Conservation (phyloP, 2,888 invertebrate genomes). For the Ectobius pallidus region DNA sequence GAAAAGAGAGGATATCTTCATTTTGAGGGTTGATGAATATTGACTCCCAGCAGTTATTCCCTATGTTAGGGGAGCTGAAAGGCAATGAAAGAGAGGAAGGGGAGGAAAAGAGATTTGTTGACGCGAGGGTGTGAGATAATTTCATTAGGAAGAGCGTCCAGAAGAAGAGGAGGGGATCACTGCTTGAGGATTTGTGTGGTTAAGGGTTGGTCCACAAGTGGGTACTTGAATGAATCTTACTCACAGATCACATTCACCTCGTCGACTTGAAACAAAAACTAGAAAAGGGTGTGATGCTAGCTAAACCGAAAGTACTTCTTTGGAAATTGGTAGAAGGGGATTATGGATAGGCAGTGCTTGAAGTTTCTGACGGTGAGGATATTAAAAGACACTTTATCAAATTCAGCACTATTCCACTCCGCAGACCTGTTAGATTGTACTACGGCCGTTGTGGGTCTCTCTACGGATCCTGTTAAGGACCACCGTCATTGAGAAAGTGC, state of each 20-base stretch:
- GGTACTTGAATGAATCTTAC: slow-evolving; percentile 35
- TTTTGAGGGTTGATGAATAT: slow-evolving; percentile 31
- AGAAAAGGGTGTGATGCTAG: too few species aligned
- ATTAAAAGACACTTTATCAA: too few species aligned
- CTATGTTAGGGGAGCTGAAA: background rate
- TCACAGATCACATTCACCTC: slow-evolving; percentile 28
- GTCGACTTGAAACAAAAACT: background rate
- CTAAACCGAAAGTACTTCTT: too few species aligned
- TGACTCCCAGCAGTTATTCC: slow-evolving; percentile 28
- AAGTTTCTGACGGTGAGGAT: too few species aligned
- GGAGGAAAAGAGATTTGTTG: slow-evolving; percentile 21
- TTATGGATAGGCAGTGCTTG: too few species aligned
- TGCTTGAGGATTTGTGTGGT: slow-evolving; percentile 25
- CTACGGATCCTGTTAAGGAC: too few species aligned
- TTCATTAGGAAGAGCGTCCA: slow-evolving; percentile 52
- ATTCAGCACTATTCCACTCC: too few species aligned
- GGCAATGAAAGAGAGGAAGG: background rate
- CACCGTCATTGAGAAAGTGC: too few species aligned
- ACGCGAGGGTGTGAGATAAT: slow-evolving; percentile 50
- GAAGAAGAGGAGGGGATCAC: slow-evolving; percentile 32
- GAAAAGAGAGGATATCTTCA: too few species aligned
- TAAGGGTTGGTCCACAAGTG: slow-evolving; percentile 35
- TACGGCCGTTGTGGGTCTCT: too few species aligned
- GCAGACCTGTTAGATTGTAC: too few species aligned
- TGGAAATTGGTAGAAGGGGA: too few species aligned